These are phyloP conservation scores for Cryptoleucopteryx plumbea DNA, from an alignment of 2,113 vertebrate genomes.

Conservation along the genomic window DNA sequence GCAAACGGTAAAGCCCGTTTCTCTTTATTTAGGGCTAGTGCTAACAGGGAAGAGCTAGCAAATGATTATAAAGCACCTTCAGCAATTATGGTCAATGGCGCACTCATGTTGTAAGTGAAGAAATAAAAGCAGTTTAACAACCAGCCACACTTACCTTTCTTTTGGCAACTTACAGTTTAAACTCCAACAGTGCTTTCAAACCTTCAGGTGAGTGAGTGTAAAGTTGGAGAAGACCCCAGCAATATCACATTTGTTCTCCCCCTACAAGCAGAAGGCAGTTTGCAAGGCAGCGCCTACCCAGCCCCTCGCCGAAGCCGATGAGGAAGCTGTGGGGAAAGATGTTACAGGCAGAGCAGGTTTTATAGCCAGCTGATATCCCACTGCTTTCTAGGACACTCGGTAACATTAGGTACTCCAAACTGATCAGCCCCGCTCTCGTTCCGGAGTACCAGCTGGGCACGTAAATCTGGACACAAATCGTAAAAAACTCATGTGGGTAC, in stretches of 20 bases:
- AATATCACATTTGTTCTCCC: not conserved
- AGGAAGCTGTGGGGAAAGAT: not conserved
- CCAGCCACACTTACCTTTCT: not conserved
- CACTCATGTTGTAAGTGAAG: not conserved
- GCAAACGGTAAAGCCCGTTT: fast-evolving
- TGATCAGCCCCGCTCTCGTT: too few relatives aligned
- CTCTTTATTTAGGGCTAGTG: not conserved
- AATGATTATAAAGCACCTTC: not conserved
- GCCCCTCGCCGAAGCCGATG: fast-evolving
- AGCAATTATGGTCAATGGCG: not conserved
- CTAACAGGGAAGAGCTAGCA: not conserved
- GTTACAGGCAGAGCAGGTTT: fast-evolving
- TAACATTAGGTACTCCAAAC: not conserved
- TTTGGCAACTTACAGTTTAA: not conserved
- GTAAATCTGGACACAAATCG: not conserved
- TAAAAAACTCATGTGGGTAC: not conserved
- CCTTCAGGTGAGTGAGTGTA: not conserved
- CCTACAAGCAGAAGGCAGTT: not conserved
- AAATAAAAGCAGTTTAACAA: not conserved
- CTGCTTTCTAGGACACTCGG: not conserved
- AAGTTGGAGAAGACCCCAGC: too few relatives aligned
- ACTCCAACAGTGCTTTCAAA: not conserved
- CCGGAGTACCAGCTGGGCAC: not conserved
- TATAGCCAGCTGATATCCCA: not conserved
- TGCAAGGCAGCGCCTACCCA: not conserved